phyloP scores from a whole-genome alignment of 2,888 invertebrate genomes.

The Erannis defoliaria region DNA sequence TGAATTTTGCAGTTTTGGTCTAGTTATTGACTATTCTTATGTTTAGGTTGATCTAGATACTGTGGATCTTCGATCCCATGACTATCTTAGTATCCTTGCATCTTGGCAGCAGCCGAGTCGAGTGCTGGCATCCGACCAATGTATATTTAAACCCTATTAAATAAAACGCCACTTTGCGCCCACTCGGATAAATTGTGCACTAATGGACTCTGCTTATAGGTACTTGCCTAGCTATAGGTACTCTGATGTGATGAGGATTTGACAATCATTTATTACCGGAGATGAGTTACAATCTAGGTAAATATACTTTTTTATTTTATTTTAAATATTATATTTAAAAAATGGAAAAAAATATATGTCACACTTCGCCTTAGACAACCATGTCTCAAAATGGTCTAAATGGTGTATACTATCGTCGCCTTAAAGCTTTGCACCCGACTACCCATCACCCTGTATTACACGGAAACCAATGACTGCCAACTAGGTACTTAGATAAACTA shows the following conservation, averaged over 20 bases:
- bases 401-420: too few relatives aligned
- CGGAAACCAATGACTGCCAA: background rate
- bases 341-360: too few relatives aligned
- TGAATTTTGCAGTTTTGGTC: too few relatives aligned
- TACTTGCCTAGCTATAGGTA: slow-evolving; percentile 23
- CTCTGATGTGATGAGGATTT: background rate
- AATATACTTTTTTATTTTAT: too few relatives aligned
- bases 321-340: too few relatives aligned
- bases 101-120: slow-evolving; percentile 61
- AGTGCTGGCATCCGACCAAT: slow-evolving; percentile 63
- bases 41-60: slow-evolving; percentile 40
- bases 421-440: too few relatives aligned
- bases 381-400: too few relatives aligned
- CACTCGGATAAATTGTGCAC: slow-evolving; percentile 56
- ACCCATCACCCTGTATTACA: too few relatives aligned
- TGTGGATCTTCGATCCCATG: slow-evolving; percentile 33
- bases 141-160: slow-evolving; percentile 68
- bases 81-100: slow-evolving; percentile 58
- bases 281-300: too few relatives aligned
- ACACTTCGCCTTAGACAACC: too few relatives aligned
- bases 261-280: background rate
- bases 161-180: slow-evolving; percentile 63
- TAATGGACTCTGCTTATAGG: slow-evolving; percentile 36
- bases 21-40: too few relatives aligned
- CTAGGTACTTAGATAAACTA: slow-evolving; percentile 9